These are phyloP conservation scores for Hofmannophila pseudospretella DNA, from an alignment of 2,888 invertebrate genomes.

Conservation along the genomic window DNA sequence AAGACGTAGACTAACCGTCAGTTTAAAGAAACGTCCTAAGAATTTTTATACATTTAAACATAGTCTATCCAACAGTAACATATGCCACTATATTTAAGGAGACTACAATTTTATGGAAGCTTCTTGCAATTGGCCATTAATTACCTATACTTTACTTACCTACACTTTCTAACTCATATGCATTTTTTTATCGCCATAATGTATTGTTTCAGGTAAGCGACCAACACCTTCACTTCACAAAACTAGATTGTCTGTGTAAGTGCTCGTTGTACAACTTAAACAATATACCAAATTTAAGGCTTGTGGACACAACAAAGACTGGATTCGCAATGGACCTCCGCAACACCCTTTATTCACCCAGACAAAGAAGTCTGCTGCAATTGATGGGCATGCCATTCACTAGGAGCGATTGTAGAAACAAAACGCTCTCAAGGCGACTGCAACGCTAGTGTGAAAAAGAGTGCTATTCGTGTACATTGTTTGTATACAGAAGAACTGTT, in stretches of 20 bases:
- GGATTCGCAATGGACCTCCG: constrained; percentile 28
- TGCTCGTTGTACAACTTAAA: background rate
- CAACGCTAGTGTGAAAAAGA: constrained; percentile 7
- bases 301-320: constrained; percentile 1
- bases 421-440: constrained; percentile 23
- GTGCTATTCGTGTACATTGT: constrained; percentile 20
- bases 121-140: too few species aligned
- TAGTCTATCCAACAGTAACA: too few species aligned
- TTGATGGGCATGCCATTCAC: constrained; percentile 34
- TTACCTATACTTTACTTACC: too few species aligned
- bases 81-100: too few species aligned
- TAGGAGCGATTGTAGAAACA: constrained; percentile 29
- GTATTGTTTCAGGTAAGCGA: constrained; percentile 8
- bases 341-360: constrained; percentile 28
- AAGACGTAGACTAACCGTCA: too few species aligned
- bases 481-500: too few species aligned
- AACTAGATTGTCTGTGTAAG: background rate
- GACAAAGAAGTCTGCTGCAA: constrained; percentile 41
- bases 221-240: too few species aligned
- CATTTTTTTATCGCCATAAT: too few species aligned
- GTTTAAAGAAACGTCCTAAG: too few species aligned
- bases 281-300: constrained; percentile 8
- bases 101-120: too few species aligned
- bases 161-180: too few species aligned
- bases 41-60: too few species aligned